Percentiles rank a stretch among this genome's conserved stretches.
Conservation (phyloP, 1,140 invertebrate genomes). For the Musca vetustissima region DNA sequence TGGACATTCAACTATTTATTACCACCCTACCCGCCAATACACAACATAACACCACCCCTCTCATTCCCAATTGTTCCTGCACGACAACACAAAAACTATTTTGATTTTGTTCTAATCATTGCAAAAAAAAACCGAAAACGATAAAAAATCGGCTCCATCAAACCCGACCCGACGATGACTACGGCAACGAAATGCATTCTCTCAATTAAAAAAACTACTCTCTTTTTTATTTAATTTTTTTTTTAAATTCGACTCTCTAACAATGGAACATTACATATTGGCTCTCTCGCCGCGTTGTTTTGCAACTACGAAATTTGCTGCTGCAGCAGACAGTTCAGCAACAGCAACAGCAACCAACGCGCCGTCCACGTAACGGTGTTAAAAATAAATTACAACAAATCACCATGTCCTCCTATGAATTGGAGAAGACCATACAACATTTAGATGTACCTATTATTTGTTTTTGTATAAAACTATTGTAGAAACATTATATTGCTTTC, state of each 20-base stretch:
- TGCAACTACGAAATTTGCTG: constrained; percentile 11
- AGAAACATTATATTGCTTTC: constrained; percentile 37
- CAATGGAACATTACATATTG: no score
- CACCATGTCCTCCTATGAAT: constrained; percentile 34
- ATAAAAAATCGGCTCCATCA: no score
- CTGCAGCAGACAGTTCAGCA: constrained; percentile 3
- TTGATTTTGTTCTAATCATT: background rate
- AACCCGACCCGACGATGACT: no score
- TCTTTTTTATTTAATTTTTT: no score
- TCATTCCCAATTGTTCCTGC: background rate
- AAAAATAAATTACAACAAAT: constrained; percentile 28
- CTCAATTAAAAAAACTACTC: no score
- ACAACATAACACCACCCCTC: no score
- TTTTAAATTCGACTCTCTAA: no score
- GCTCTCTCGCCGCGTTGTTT: constrained; percentile 32
- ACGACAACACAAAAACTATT: no score
- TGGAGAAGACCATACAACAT: constrained; percentile 37
- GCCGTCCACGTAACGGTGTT: constrained; percentile 27
- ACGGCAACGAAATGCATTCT: no score
- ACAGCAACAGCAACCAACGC: background rate
- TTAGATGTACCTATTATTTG: constrained; percentile 35
- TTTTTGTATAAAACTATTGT: constrained; percentile 48
- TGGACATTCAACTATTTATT: no score
- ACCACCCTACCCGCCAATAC: background rate
- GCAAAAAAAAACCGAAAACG: no score